phyloP scores from a whole-genome alignment of 2,797 vertebrate genomes.

The Anabacerthia variegaticeps region DNA sequence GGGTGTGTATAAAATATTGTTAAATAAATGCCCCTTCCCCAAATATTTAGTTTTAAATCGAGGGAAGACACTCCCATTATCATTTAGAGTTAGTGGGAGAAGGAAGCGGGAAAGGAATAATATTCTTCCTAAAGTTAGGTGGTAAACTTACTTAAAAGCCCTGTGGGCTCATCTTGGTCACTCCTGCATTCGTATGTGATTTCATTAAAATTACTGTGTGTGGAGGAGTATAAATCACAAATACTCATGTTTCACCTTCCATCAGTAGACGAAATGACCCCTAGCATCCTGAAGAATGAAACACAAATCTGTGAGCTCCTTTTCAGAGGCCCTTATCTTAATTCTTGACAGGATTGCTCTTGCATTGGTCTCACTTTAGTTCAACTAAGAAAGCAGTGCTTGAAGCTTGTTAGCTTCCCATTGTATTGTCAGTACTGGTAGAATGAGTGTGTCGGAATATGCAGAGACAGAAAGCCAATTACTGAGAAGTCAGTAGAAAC shows the following conservation, averaged over 20 bases:
- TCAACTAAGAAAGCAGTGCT: not conserved
- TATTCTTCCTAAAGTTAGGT: not conserved
- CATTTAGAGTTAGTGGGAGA: accelerated
- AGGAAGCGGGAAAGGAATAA: not conserved
- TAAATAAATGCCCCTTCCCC: not conserved
- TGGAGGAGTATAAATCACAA: not conserved
- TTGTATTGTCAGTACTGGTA: not conserved
- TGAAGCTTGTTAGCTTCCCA: not conserved
- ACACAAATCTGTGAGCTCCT: not conserved
- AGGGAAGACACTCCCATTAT: not conserved
- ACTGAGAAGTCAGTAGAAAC: not conserved
- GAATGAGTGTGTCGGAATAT: not conserved
- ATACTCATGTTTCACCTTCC: accelerated
- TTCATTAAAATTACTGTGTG: not conserved
- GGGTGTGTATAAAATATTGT: not conserved
- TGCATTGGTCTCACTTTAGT: not conserved
- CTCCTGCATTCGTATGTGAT: accelerated
- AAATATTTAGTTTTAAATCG: not conserved
- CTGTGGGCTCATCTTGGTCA: not conserved
- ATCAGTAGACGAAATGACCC: not conserved
- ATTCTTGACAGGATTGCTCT: not conserved
- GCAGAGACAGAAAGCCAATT: not conserved
- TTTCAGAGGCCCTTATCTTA: not conserved
- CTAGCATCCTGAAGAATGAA: not conserved
- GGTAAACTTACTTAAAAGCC: not conserved